These are phyloP conservation scores for Thaumatotibia leucotreta DNA, from an alignment of 1,140 invertebrate species.

Conservation along the genomic window DNA sequence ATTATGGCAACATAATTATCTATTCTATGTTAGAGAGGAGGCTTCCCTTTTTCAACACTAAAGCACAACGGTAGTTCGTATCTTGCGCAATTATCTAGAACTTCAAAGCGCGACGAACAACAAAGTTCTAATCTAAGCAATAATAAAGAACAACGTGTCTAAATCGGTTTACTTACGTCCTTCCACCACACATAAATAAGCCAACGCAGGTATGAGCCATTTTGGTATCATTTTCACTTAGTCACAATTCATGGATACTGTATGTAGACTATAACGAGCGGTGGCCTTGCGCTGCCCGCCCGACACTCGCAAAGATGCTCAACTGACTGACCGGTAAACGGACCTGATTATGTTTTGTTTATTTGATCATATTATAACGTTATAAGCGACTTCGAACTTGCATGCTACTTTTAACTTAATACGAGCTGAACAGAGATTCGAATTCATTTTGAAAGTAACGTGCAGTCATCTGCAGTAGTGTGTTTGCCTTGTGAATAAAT, in stretches of 20 bases:
- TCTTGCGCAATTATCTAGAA: too few species aligned
- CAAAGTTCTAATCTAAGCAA: neutral
- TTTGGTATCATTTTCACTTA: neutral
- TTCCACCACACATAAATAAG: slow-evolving; percentile 8
- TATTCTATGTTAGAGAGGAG: too few species aligned
- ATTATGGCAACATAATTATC: too few species aligned
- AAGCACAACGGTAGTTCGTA: too few species aligned
- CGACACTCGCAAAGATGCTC: neutral
- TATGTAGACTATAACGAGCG: neutral
- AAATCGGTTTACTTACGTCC: slow-evolving; percentile 14
- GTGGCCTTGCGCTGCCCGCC: neutral
- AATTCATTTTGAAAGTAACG: neutral
- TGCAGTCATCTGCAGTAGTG: neutral
- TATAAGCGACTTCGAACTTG: neutral
- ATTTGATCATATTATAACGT: neutral
- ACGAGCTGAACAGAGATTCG: neutral
- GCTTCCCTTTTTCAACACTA: too few species aligned
- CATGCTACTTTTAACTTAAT: neutral
- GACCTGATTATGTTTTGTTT: neutral
- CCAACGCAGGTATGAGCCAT: slow-evolving; percentile 1
- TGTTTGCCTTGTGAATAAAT: neutral
- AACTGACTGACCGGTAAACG: neutral
- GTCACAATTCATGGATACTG: neutral
- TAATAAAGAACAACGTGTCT: neutral
- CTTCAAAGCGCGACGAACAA: neutral